Percentiles rank a stretch among this genome's conserved stretches.
These are phyloP conservation scores for Zingel zingel DNA, from an alignment of 2,113 vertebrate species.

Conservation along the genomic window DNA sequence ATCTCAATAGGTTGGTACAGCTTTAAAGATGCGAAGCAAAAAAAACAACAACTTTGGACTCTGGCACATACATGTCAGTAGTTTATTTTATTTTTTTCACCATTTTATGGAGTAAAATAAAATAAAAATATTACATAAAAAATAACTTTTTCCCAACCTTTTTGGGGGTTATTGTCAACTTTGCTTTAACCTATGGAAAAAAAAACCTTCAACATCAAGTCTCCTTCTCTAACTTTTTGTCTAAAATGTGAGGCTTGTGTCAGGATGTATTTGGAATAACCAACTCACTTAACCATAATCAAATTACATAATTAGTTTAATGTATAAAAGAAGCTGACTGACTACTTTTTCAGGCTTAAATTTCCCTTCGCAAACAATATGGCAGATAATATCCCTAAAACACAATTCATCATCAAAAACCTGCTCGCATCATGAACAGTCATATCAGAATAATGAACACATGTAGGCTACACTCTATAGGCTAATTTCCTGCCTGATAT, in stretches of 20 bases:
- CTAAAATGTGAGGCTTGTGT: background rate
- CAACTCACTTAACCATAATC: background rate
- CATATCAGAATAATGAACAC: background rate
- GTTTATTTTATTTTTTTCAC: background rate
- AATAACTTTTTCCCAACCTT: background rate
- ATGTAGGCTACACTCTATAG: background rate
- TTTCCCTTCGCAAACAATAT: slow-evolving; percentile 5
- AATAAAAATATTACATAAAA: background rate
- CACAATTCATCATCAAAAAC: background rate
- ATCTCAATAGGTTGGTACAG: too few species aligned
- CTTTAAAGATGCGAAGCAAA: too few species aligned
- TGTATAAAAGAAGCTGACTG: background rate
- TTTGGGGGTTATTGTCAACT: background rate
- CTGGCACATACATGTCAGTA: background rate
- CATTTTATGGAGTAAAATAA: background rate
- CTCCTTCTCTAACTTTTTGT: background rate
- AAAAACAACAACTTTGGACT: background rate
- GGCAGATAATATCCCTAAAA: background rate
- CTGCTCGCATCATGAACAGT: background rate
- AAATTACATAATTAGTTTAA: slow-evolving; percentile 1
- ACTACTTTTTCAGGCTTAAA: slow-evolving; percentile 18
- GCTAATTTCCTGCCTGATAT: background rate
- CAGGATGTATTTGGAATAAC: background rate
- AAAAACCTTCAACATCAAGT: background rate
- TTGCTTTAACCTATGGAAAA: background rate